Evolutionary conservation across 2,888 invertebrate genomes (phyloP).

Genomic region (Lamellibrachia satsuma): DNA sequence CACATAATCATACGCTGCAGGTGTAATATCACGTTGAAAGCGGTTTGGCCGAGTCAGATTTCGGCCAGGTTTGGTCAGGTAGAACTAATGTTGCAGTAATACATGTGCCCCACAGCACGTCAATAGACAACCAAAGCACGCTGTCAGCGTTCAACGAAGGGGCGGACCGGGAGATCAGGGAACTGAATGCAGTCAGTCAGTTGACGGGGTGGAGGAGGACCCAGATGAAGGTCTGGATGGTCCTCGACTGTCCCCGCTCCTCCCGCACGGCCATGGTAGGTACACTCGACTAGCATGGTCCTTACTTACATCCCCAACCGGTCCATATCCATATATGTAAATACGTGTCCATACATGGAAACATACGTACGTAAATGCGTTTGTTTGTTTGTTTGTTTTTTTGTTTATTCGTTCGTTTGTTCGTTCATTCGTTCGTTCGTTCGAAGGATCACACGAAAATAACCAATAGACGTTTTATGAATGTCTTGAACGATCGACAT

Average conservation of each 20-base stretch:
- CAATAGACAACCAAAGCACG: slow-evolving; percentile 55
- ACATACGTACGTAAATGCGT: too few species aligned
- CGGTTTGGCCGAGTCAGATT: not conserved
- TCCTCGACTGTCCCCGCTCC: slow-evolving; percentile 60
- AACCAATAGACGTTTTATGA: too few species aligned
- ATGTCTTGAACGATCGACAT: not conserved
- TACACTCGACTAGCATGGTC: slow-evolving; percentile 18
- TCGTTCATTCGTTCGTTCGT: too few species aligned
- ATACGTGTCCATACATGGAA: too few species aligned
- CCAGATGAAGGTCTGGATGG: slow-evolving; percentile 59
- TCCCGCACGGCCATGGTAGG: slow-evolving; percentile 59
- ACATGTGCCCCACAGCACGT: not conserved
- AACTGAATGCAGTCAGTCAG: slow-evolving; percentile 48
- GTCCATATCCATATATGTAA: too few species aligned
- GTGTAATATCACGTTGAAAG: not conserved
- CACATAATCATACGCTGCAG: not conserved
- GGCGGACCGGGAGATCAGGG: slow-evolving; percentile 51
- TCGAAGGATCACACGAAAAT: too few species aligned
- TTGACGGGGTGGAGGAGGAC: slow-evolving; percentile 52
- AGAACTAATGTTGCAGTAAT: not conserved
- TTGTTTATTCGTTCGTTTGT: too few species aligned
- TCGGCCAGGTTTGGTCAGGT: too few species aligned
- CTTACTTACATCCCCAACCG: not conserved
- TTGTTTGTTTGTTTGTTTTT: too few species aligned
- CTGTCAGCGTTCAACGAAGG: slow-evolving; percentile 57